Base-by-base conservation (phyloP, 2,797 vertebrate species). In the Mareca strepera region DNA sequence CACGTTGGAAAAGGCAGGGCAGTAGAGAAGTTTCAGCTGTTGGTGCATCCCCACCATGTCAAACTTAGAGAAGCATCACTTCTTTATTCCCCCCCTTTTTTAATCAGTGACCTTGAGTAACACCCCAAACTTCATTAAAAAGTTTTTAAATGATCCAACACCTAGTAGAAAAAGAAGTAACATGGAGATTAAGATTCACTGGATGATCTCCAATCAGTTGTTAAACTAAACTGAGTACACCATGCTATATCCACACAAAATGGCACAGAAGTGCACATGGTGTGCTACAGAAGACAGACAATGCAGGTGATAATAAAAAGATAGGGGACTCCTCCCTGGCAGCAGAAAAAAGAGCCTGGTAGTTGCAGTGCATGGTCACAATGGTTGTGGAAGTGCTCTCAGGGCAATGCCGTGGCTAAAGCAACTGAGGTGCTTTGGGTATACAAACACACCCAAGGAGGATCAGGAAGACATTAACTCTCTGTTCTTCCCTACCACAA, bases 201-300 rank as follows among this genome's bases (percentile, higher is more conserved):
- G 35, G 33, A 31, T 4, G 26, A 23, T 6, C 68, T 82, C 37
- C 58, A 53, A 7, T 4, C 25, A 37, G 28, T 12, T 17, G 20
- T 48, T 48, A 48, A 26, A 50, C 15, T 3, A 59, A 41, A 5
- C 12, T 6, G 64, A 28, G 59, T 7, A 22, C 43, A 17, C 17
- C 7, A 33, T 70, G 87, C 74, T 52, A 23, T 64, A 59, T 73
- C 20, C 3, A 2, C 63, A 39, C 12, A 53, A 48, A 31, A 41
- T 0, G 12, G 67, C 37, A 70, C 9, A 1, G 53, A 31, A 41
- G 0, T 9, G 58, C 37, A 70, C 12, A 1, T 1, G 20, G 4
- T 43, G 78, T 44, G 77, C 74, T 64, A 8, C 46, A 55, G 73
- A 59, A 43, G 16, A 63, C 14, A 33, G 8, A 5, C 3, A 33